Base-by-base conservation (phyloP, 64 coral and sea anemone species). In the Actinia tenebrosa region DNA sequence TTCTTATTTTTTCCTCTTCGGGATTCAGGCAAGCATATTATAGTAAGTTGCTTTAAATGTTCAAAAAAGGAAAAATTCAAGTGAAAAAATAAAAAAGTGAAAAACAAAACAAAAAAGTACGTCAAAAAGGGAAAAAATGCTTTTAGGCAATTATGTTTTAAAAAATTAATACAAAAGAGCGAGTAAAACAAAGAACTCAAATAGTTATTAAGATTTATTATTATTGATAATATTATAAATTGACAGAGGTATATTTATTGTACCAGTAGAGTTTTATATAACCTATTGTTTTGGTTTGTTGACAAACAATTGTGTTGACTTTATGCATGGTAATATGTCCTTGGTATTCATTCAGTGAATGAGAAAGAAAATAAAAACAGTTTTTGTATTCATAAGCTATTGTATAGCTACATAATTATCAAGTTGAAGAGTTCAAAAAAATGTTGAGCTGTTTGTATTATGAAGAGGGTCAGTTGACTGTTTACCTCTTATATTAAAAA, bases 331-430 rank as follows among this genome's bases (percentile, higher is more conserved):
- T 81, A 81, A 81, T 20, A 81, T 81, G 79, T 50, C 1, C 30
- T 37, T 81, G 19, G 27, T 37, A 20, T 81, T 22, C 79, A 81
- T 81, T 81, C 79, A 81, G 42, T 81, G 79, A 81, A 81, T 81
- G 79, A 45, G 46, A 52, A 81, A 80, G 10, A 47, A 46, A 80
- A 26, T 52, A 45, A 81, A 53, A 50, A 44, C 1, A 81, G n/a
- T 72, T 71, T 46, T 71, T 26, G 46, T 50, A 50, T 81, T 19
- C 7, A 37, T 53, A 81, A n/a, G 50, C 79, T 81, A 81, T 81
- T 6, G 79, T 81, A 81, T 81, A 81, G 79, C 50, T 81, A 9
- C 20, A 81, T 37, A 30, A 15, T 30, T 30, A 75, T 16, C 26
- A 75, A 42, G n/a, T 42, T 27, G 11, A 42, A 14, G 25, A 75